A percentile compares a stretch with the other conserved stretches of the same genome.
Conservation (phyloP, 2,113 vertebrate genomes). For the Apteryx mantelli region DNA sequence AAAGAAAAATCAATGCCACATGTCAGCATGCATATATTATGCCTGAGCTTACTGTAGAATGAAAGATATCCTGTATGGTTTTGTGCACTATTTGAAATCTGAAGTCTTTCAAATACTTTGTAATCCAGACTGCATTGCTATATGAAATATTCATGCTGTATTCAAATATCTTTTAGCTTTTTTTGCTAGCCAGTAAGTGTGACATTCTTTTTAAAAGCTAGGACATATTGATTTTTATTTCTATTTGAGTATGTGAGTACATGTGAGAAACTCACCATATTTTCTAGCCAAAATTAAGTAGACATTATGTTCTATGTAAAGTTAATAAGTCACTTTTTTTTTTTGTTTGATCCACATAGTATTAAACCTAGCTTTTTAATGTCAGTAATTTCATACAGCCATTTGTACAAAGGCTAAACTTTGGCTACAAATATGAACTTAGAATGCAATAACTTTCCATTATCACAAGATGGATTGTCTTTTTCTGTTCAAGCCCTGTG, state of each 20-base stretch:
- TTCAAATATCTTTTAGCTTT: not conserved
- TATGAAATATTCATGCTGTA: constrained; percentile 17
- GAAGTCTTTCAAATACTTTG: not conserved
- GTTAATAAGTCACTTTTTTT: not conserved
- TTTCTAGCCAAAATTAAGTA: not conserved
- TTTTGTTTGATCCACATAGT: not conserved
- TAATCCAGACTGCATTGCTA: not conserved
- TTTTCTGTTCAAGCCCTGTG: not conserved
- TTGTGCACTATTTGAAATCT: constrained; percentile 7
- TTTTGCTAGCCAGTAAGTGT: not conserved
- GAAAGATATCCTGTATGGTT: not conserved
- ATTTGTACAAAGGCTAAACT: not conserved
- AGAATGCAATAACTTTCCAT: not conserved
- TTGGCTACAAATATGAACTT: not conserved
- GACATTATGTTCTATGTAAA: not conserved
- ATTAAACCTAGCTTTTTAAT: not conserved
- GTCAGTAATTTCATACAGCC: not conserved
- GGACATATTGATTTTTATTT: not conserved
- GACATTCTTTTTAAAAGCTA: not conserved
- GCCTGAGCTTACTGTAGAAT: constrained; percentile 27
- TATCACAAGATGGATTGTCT: not conserved
- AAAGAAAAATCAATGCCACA: constrained; percentile 56
- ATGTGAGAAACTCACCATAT: not conserved
- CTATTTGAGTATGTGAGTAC: not conserved
- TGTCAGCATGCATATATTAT: constrained; percentile 43